A percentile compares a stretch with the other conserved stretches of the same genome.
phyloP scores from a whole-genome alignment of 2,888 invertebrate genomes.

The Drosophila maculinotata region DNA sequence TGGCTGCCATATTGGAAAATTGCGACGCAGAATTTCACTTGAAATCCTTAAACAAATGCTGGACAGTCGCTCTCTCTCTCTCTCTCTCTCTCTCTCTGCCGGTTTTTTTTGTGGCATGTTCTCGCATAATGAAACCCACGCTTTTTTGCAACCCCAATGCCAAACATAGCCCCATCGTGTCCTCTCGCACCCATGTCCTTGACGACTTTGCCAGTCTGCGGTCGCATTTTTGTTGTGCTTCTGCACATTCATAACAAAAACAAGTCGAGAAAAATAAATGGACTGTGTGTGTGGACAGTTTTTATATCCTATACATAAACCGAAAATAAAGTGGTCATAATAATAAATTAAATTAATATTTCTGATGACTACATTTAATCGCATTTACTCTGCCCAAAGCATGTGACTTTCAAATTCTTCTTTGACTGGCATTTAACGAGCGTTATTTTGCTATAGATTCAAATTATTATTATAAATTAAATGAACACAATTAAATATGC shows the following conservation, averaged over 20 bases:
- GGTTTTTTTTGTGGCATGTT: slow-evolving; percentile 22
- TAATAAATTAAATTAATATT: background rate
- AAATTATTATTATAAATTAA: no score
- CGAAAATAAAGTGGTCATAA: no score
- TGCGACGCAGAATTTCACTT: slow-evolving; percentile 69
- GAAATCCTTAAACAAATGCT: slow-evolving; percentile 53
- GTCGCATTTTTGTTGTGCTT: slow-evolving; percentile 78
- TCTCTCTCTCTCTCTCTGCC: slow-evolving; percentile 3
- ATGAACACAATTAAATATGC: no score
- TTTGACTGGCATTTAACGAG: no score
- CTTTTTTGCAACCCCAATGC: slow-evolving; percentile 20
- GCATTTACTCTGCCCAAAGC: no score
- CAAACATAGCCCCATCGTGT: slow-evolving; percentile 5
- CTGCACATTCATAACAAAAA: slow-evolving; percentile 77
- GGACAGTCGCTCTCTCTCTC: background rate
- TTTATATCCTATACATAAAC: slow-evolving; percentile 3
- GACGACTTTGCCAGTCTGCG: slow-evolving; percentile 45
- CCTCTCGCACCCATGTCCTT: slow-evolving; percentile 44
- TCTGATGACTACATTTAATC: no score
- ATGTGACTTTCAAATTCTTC: no score
- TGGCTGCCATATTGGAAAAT: slow-evolving; percentile 65
- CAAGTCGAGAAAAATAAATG: slow-evolving; percentile 26
- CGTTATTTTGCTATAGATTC: no score
- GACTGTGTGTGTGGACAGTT: background rate
- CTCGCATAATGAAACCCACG: slow-evolving; percentile 52